phyloP scores from a whole-genome alignment of 2,113 vertebrate genomes.

The human region GRCh38 chr1:56149001-56149500 shows the following conservation, averaged over 20 bases:
- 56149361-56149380: not conserved
- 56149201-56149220: not conserved
- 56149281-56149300: not conserved
- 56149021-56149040: conserved; percentile 70
- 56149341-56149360: not conserved
- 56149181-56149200: not conserved
- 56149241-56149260: not conserved
- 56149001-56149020: conserved; percentile 71
- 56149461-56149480: not conserved
- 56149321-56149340: not conserved
- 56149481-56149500: not conserved
- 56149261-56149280: not conserved
- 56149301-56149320: conserved; percentile 12
- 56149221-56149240: not conserved
- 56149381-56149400: not conserved
- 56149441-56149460: not conserved
- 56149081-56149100: conserved; percentile 51
- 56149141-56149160: conserved; percentile 3
- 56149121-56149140: conserved; percentile 54
- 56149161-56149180: conserved; percentile 45
- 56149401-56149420: conserved; percentile 10
- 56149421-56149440: not conserved
- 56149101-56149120: conserved; percentile 29
- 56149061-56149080: conserved; percentile 65
- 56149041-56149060: conserved; percentile 64